Conservation (phyloP, 1,140 invertebrate genomes). For the Spodoptera litura region DNA sequence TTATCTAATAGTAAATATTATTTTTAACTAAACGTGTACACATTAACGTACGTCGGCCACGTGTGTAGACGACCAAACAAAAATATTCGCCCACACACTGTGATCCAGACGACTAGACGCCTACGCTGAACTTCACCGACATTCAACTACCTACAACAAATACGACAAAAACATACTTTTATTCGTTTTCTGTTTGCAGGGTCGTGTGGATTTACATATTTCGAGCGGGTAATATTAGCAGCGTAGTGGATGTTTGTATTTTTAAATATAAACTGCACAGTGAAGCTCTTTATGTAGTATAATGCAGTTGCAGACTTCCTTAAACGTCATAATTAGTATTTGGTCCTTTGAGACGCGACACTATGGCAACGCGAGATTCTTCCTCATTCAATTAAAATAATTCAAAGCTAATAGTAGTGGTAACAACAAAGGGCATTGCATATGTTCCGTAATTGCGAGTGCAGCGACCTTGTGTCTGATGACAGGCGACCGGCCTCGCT, state of each 20-base stretch:
- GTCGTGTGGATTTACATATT: constrained; percentile 30
- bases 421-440: constrained; percentile 48
- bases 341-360: constrained; percentile 1
- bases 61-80: constrained; percentile 42
- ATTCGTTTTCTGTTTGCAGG: constrained; percentile 11
- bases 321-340: background rate
- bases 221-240: background rate
- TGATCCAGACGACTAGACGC: constrained; percentile 42
- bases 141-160: constrained; percentile 28
- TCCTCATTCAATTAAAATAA: constrained; percentile 30
- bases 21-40: constrained; percentile 20
- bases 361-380: background rate
- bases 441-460: constrained; percentile 51
- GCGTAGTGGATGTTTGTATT: background rate
- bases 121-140: constrained; percentile 42
- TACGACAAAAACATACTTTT: constrained; percentile 25
- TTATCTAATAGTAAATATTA: constrained; percentile 33
- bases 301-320: background rate
- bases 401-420: constrained; percentile 42
- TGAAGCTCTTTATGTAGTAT: no score
- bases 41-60: constrained; percentile 24
- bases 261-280: background rate
- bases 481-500: constrained; percentile 47
- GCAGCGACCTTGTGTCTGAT: constrained; percentile 57
- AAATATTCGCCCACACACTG: constrained; percentile 47